Evolutionary conservation across 2,888 invertebrate genomes (phyloP).

Genomic region (Crematogaster levior): DNA sequence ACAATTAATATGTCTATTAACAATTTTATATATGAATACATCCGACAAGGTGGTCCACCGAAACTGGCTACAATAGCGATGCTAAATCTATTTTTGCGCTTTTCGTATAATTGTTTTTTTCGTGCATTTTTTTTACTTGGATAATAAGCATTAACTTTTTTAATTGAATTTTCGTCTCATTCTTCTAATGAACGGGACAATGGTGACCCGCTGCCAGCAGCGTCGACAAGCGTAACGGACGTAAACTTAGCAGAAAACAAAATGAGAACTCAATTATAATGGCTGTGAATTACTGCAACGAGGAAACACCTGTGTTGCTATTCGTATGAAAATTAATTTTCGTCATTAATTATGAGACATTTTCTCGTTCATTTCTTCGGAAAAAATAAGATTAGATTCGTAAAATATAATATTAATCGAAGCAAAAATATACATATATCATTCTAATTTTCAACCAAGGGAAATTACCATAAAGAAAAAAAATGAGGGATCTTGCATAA

Average conservation of each 20-base stretch:
- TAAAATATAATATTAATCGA: background rate
- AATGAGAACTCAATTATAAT: slow-evolving; percentile 37
- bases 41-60: too few species aligned
- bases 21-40: too few species aligned
- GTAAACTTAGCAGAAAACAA: slow-evolving; percentile 38
- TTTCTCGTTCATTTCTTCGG: too few species aligned
- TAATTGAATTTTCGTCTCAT: slow-evolving; percentile 8
- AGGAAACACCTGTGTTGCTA: background rate
- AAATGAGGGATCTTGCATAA: background rate
- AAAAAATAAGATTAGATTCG: background rate
- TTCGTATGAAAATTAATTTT: slow-evolving; percentile 22
- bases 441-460: background rate
- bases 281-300: background rate
- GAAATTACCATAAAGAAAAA: background rate
- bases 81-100: background rate
- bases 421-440: background rate
- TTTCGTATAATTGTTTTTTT: background rate
- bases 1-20: background rate
- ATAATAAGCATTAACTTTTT: slow-evolving; percentile 23
- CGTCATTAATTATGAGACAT: background rate
- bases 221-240: slow-evolving; percentile 26
- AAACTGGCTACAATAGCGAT: too few species aligned
- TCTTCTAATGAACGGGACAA: slow-evolving; percentile 11
- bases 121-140: background rate
- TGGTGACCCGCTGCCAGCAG: slow-evolving; percentile 5